Evolutionary conservation across 2,113 vertebrate species (phyloP), one percentile per base, ranked within the genome.

Genomic region (Poeciliopsis retropinna): DNA sequence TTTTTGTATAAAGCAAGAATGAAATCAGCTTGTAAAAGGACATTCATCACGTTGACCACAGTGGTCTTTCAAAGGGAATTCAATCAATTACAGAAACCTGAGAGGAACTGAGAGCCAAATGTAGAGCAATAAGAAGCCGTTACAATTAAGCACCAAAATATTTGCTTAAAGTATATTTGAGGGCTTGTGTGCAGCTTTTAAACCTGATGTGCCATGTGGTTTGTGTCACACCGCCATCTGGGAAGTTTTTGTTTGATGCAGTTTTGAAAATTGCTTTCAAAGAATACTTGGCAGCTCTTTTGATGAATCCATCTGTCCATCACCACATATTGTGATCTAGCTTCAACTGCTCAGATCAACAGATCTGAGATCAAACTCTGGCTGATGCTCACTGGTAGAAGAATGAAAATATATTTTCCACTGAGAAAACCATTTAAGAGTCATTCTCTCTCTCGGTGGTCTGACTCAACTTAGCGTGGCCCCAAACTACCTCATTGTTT

Each of bases 261-360:
- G 47, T 57, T 69, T 69, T 29, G 67, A 57, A 69, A 69, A 51
- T 8, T 54, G 29, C 67, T 68, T 54, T 68, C 44, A 68, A 54
- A 68, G 54, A 54, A 11, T 34, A 54, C 47, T 69, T 69, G 67
- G 67, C 67, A 69, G 47, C 22, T 57, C 47, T 57, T 57, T 69
- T 51, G 29, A 69, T 57, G 29, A 69, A 69, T 41, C 67, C 47
- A 69, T 69, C 67, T 57, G 67, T 69, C 67, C 14, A 32, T 69
- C 47, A 69, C 47, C 30, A 25, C 47, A 30, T 57, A 69, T n/a
- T 10, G 47, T 57, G 67, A 69, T n/a, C 67, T 31, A 69, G 67
- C 29, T 69, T 69, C 44, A 69, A 22, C 44, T 28, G 19, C 47
- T 51, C 67, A 54, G 44, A 69, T 54, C 67, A 69, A 31, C 41